Percentiles rank a stretch among this genome's conserved stretches.
These are phyloP conservation scores for Tyrannus savana DNA, from an alignment of 2,113 vertebrate species.

Conservation along the genomic window DNA sequence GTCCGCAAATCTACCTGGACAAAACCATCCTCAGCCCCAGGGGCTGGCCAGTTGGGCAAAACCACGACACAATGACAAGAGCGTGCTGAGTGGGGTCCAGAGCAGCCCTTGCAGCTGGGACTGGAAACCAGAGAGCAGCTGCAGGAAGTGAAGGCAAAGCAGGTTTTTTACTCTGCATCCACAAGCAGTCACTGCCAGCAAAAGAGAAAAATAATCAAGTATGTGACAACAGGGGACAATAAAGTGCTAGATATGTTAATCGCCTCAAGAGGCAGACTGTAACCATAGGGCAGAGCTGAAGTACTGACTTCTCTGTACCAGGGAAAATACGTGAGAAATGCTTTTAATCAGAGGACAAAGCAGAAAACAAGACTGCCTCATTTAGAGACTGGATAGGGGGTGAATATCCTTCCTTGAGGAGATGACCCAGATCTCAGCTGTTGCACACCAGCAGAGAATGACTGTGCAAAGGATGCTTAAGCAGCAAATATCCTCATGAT, in stretches of 20 bases:
- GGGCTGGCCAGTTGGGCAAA: too few relatives aligned
- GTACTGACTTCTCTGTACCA: neutral
- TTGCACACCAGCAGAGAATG: neutral
- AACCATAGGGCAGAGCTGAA: neutral
- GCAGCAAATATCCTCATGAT: neutral
- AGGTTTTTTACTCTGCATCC: neutral
- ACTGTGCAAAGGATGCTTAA: neutral
- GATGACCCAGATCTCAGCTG: neutral
- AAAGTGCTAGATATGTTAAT: neutral
- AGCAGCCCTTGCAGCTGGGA: neutral
- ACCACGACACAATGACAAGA: neutral
- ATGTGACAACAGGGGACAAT: neutral
- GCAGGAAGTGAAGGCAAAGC: neutral
- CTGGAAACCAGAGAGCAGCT: neutral
- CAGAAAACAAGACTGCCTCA: neutral
- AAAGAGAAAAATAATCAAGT: neutral
- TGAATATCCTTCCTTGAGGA: neutral
- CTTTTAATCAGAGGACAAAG: neutral
- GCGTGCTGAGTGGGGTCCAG: accelerated
- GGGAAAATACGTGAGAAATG: neutral
- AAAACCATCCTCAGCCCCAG: too few relatives aligned
- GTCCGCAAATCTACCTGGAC: too few relatives aligned
- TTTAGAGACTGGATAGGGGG: neutral
- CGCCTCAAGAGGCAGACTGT: accelerated
- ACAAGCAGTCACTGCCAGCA: neutral